A percentile compares a stretch with the other conserved stretches of the same genome.
Evolutionary conservation across 2,797 vertebrate species (phyloP).

Genomic region (Lerista edwardsae): DNA sequence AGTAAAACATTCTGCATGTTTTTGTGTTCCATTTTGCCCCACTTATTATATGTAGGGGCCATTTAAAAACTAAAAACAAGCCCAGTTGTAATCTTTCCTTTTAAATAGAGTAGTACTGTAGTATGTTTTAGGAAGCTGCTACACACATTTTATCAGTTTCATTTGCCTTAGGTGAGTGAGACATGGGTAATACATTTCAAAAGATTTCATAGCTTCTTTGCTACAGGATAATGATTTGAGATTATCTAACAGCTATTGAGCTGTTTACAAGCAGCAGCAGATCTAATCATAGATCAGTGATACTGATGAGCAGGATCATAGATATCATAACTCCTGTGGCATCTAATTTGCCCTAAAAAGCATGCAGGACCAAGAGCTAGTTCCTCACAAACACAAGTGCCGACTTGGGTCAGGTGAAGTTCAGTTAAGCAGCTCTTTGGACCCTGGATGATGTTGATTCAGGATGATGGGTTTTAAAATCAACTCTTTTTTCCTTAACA

Average conservation of each 20-base stretch:
- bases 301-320: too few relatives aligned
- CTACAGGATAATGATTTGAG: not conserved
- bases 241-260: not conserved
- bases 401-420: not conserved
- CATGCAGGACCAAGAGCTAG: not conserved
- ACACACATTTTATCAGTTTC: not conserved
- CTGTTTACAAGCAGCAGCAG: too few relatives aligned
- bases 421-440: not conserved
- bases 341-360: not conserved
- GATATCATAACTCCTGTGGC: too few relatives aligned
- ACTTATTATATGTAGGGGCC: not conserved
- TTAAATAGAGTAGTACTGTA: not conserved
- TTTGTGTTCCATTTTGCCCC: not conserved
- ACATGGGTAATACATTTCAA: not conserved
- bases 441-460: not conserved
- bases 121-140: not conserved
- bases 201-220: slow-evolving; percentile 27
- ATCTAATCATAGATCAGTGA: too few relatives aligned
- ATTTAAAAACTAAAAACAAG: not conserved
- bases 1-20: not conserved
- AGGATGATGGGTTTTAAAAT: not conserved
- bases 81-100: not conserved
- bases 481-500: too few relatives aligned
- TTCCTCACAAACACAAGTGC: not conserved
- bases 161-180: not conserved